phyloP scores from a whole-genome alignment of 2,888 invertebrate genomes.

The Stenoptilia bipunctidactyla region DNA sequence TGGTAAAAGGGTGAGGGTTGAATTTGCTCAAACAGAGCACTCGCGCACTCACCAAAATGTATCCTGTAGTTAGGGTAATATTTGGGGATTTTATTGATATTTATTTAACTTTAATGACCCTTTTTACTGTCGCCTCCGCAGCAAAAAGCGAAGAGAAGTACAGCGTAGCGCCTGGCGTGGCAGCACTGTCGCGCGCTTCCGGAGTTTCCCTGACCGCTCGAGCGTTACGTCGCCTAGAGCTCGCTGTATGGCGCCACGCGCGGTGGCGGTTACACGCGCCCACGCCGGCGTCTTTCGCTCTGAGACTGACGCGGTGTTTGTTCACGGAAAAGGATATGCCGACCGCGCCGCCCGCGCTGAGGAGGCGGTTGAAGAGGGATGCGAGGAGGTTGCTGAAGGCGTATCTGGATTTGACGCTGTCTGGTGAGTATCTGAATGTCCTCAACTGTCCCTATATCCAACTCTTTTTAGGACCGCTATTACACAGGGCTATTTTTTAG shows the following conservation, averaged over 20 bases:
- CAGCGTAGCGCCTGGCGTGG: conserved; percentile 47
- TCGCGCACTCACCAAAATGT: too few species aligned
- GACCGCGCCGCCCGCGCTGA: conserved; percentile 49
- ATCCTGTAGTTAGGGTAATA: too few species aligned
- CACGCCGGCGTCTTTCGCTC: conserved; percentile 52
- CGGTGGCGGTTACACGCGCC: conserved; percentile 51
- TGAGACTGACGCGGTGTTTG: conserved; percentile 45
- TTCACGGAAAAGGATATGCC: conserved; percentile 48
- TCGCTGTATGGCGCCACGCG: conserved; percentile 61
- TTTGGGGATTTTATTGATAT: too few species aligned
- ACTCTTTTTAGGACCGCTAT: too few species aligned
- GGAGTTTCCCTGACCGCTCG: conserved; percentile 48
- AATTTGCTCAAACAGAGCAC: too few species aligned
- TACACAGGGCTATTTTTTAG: too few species aligned
- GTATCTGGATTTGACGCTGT: conserved; percentile 52
- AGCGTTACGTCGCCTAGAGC: conserved; percentile 54
- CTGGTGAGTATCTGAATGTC: too few species aligned
- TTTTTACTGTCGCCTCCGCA: conserved; percentile 16
- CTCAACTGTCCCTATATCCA: too few species aligned
- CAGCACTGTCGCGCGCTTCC: conserved; percentile 41
- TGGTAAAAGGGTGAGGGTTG: too few species aligned
- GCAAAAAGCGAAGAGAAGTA: conserved; percentile 60
- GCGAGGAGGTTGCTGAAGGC: conserved; percentile 44
- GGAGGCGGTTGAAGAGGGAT: conserved; percentile 45
- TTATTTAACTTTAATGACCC: neutral